Base-by-base conservation (phyloP, 2,113 vertebrate genomes). In the Tupaia tana region DNA sequence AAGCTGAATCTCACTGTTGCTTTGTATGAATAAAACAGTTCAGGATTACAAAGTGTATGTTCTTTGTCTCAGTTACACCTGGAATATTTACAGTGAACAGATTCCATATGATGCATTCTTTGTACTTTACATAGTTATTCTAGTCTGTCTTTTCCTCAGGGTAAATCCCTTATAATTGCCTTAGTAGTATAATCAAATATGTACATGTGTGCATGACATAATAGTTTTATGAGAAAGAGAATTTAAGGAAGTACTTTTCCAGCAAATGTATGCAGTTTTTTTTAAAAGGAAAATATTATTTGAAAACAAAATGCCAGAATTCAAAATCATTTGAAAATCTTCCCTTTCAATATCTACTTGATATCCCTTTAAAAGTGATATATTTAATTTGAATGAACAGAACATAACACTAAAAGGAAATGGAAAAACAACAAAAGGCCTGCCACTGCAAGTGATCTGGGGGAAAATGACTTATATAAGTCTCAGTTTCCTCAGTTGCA, bases 21-120 rank as follows among this genome's bases (percentile, higher is more conserved):
- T 86, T 1, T 63, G 59, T 25, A 84, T 85, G 94, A 97, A 94
- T 61, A 84, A 94, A 71, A 77, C 84, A 86, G 90, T 90, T 93
- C 25, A 86, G 69, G 58, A 89, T 56, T 71, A 86, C 3, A 79
- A 83, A 89, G 56, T 58, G 2, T 63, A 84, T 92, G 83, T 64
- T 86, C 56, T 81, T 85, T 96, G 74, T 95, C 34, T 83, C 75
- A 94, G 43, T 89, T 84, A 94, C 9, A 89, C 19, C 18, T 96
- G 86, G 52, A 93, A 91, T 91, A 91, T 70, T 54, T 34, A 19
- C 66, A 91, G 63, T 83, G 74, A 94, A 96, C 14, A 93, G 25
- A 94, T 31, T 83, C 25, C 6, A 86, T 29, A 84, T n/a, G n/a
- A 43, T 84, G 52, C 90, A 59, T 87, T 93, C 56, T 95, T 90